Percentiles rank a stretch among this genome's conserved stretches.
Conservation (phyloP, 2,888 invertebrate species). For the Ichneumon xanthorius region DNA sequence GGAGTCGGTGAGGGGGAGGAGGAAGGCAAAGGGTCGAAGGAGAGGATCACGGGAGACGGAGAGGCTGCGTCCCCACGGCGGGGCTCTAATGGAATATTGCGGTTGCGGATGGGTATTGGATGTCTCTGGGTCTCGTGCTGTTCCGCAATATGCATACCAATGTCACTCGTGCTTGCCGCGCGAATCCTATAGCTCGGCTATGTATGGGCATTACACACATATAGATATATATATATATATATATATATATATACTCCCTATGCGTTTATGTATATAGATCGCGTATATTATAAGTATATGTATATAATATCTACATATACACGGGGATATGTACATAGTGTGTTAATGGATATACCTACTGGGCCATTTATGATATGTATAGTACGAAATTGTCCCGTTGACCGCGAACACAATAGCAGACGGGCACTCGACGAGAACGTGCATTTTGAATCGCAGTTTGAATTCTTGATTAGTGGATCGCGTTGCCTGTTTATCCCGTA, state of each 20-base stretch:
- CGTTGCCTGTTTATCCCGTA: not conserved
- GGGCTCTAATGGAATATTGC: slow-evolving; percentile 73
- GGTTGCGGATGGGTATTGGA: slow-evolving; percentile 72
- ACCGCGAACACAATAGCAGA: slow-evolving; percentile 48
- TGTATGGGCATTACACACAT: slow-evolving; percentile 2
- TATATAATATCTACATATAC: slow-evolving; percentile 23
- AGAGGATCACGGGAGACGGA: slow-evolving; percentile 18
- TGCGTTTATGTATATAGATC: not conserved
- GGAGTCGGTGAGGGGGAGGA: not conserved
- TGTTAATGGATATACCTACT: slow-evolving; percentile 14
- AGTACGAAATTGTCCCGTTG: slow-evolving; percentile 65
- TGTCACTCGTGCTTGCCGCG: slow-evolving; percentile 66
- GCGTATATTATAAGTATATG: slow-evolving; percentile 3
- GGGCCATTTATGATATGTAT: slow-evolving; percentile 21
- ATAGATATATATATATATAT: too few species aligned
- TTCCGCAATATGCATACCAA: slow-evolving; percentile 73
- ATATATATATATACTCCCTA: not conserved
- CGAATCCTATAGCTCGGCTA: slow-evolving; percentile 11
- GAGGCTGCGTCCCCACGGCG: slow-evolving; percentile 53
- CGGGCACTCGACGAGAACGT: slow-evolving; percentile 1
- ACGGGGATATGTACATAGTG: slow-evolving; percentile 2
- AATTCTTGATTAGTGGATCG: slow-evolving; percentile 59
- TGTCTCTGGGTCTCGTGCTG: slow-evolving; percentile 68
- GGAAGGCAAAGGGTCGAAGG: slow-evolving; percentile 2
- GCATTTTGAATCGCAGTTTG: slow-evolving; percentile 64